Base-by-base conservation (phyloP, 2,888 invertebrate genomes). In the Cephus spinipes region DNA sequence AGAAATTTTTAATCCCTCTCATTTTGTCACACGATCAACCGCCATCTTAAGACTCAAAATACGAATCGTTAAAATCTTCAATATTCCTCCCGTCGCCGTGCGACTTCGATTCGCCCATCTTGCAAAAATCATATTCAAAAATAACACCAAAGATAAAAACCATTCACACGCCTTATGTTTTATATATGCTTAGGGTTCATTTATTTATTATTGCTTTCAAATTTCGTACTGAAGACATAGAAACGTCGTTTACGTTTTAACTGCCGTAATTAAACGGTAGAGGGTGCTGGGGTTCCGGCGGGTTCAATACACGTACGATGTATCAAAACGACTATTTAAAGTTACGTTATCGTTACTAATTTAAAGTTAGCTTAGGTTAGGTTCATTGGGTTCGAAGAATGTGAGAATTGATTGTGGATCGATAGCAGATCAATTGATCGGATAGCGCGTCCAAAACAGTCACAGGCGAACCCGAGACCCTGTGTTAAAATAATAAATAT, bases 201-300 rank as follows among this genome's bases (percentile, higher is more conserved):
- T 87, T 87, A 86, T 85, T 90, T 90, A 91, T 91, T 90, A 91
- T 91, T 90, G 91, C 90, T 91, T 91, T 90, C 85, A 89, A 90
- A 90, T 90, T 91, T 88, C 90, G 87, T 90, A 89, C 89, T 85
- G 85, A 87, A 87, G 86, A 87, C 86, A 71, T 71, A 69, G 69
- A 69, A 40, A 74, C 69, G 68, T 69, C 33, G 31, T 73, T 78
- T 76, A 55, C 55, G 71, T 15, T 35, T 71, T 33, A 34, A 78
- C 75, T 40, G 75, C 69, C 69, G 74, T 69, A 11, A 30, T 75
- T 78, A 75, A 68, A 75, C 69, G 35, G 75, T n/a, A 68, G 73
- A 76, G 55, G 33, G 68, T 36, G 32, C 32, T 76, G 68, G 68
- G 23, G 73, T 73, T 73, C 55, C 23, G 23, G 55, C 33, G 55